Evolutionary conservation across 2,888 invertebrate genomes (phyloP), one percentile per base, ranked within the genome.

Genomic region (Zhengitettix transpicula): DNA sequence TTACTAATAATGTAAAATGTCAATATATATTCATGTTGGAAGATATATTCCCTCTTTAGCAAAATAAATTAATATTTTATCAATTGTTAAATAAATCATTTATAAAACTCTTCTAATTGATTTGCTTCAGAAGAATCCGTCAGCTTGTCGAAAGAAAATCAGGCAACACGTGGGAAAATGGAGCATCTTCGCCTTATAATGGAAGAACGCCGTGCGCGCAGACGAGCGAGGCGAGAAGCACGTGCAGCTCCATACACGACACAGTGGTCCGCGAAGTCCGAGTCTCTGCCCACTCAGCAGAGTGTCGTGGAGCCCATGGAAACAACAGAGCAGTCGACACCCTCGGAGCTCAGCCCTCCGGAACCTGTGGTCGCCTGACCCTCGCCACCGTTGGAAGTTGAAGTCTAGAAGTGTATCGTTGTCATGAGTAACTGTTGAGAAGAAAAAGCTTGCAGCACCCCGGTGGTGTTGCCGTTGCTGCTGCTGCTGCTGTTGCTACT

Each of bases 101-200:
- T 5, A 47, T 14, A 3, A 2, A 2, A 14, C 47, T 47, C 47
- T 47, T 14, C n/a, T n/a, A n/a, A n/a, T n/a, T n/a, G n/a, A n/a
- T n/a, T 47, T 14, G 12, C n/a, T 28, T 14, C 60, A 64, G 64
- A 62, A 51, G 64, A 62, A 67, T 71, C 71, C 10, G 74, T 73
- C 62, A 75, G 77, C 11, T 73, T 81, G 60, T 84, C 84, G 56
- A 74, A 82, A 69, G 87, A 88, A 65, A 88, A 89, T 70, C 81
- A 82, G 66, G 87, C 87, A 67, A 87, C 89, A 10, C 85, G 89
- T 68, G 86, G 87, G 66, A 94, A 94, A 73, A 81, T 94, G 73
- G 88, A 91, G 69, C 89, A 89, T 65, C 76, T 94, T 58, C 84
- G 92, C 65, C 79, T 89, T 65, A 89, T 93, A 61, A 89, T 95